A percentile compares a stretch with the other conserved stretches of the same genome.
phyloP scores from a whole-genome alignment of 2,113 vertebrate species.

The Stigmatopora argus region DNA sequence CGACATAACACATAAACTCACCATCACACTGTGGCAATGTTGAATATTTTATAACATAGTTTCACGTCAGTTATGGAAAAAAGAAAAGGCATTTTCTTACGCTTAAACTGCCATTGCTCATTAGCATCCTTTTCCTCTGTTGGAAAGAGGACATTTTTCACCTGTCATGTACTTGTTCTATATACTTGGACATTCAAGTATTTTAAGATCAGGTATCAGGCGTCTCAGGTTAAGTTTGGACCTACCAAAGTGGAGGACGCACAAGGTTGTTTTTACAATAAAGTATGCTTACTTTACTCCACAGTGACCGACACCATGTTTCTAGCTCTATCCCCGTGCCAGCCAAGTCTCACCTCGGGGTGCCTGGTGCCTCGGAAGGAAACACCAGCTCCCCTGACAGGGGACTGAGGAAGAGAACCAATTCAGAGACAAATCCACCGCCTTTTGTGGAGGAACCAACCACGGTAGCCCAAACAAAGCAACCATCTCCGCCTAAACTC shows the following conservation, averaged over 20 bases:
- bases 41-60: no score
- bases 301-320: conserved; percentile 79
- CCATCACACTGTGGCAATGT: no score
- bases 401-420: conserved; percentile 79
- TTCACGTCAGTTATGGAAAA: no score
- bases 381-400: conserved; percentile 80
- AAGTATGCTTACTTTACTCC: conserved; percentile 7
- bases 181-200: no score
- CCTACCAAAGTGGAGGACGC: background rate
- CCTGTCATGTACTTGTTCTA: no score
- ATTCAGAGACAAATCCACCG: conserved; percentile 76
- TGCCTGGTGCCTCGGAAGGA: conserved; percentile 70
- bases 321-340: conserved; percentile 89
- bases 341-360: conserved; percentile 75
- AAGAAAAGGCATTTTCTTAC: no score
- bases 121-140: no score
- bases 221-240: background rate
- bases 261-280: background rate
- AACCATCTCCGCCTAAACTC: conserved; percentile 56
- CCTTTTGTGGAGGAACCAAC: conserved; percentile 58
- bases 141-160: no score
- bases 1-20: no score
- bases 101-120: no score
- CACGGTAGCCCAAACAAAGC: conserved; percentile 2
- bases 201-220: no score